Evolutionary conservation across 2,888 invertebrate genomes (phyloP), one percentile per base, ranked within the genome.

Genomic region (Eupithecia centaureata): DNA sequence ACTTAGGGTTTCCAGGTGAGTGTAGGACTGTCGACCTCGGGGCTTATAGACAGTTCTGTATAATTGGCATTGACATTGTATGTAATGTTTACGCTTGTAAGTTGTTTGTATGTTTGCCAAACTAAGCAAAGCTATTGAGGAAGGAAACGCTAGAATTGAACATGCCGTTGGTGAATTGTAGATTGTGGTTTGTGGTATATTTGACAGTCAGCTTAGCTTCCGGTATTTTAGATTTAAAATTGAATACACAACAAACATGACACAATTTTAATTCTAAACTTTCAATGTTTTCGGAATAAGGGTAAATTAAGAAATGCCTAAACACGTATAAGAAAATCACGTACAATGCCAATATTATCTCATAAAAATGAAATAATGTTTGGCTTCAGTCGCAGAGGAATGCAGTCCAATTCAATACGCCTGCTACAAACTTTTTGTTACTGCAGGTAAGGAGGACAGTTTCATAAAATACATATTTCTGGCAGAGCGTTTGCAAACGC

Each of bases 61-160:
- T n/a, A 82, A 82, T 82, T 82, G 82, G 73, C 83, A 85, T 85
- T 86, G 85, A 84, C 83, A 82, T 84, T 86, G 81, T 79, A 77
- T 78, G 78, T 82, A 79, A 59, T 61, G 59, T 60, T 56, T 78
- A 78, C 73, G 69, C 72, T 65, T 71, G 77, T 76, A 70, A 67
- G 57, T 57, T 61, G 60, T 30, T 54, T 61, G 60, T 63, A 59
- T 61, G 65, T 60, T 54, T 54, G 15, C 27, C 52, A 38, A 38
- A 38, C 2, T 1, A n/a, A 38, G 38, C 1, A 38, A n/a, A n/a
- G 38, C 3, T n/a, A 38, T 42, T 38, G 18, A 42, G 38, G 38
- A 42, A 42, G 18, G n/a, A 42, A 18, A 18, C 2, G 2, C 8
- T 42, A 1, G 10, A 10, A 18, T 8, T 42, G 2, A 18, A 10